Evolutionary conservation across 1,140 invertebrate species (phyloP), one percentile per base, ranked within the genome.

Genomic region (Palaemon carinicauda): DNA sequence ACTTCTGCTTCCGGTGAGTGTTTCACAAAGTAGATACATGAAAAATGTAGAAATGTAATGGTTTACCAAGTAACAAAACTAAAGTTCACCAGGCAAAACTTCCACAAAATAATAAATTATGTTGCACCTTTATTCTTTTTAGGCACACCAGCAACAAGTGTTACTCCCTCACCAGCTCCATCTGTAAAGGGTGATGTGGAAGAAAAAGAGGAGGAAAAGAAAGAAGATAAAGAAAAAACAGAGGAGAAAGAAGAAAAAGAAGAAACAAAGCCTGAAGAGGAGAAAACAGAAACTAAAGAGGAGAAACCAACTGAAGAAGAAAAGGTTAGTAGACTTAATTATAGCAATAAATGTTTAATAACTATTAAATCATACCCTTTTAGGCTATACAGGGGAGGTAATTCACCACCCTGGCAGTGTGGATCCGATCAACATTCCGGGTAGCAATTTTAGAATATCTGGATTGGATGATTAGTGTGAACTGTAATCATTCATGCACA

Each of bases 161-260:
- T 88, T 9, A 88, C 87, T 33, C 87, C 88, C 2, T 89, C 88
- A 31, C 88, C 88, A 7, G 88, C 88, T 27, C 88, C 88, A 17
- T 89, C 88, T 17, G 86, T 89, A 14, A 89, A 89, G 54, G 88
- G 87, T 14, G 88, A 89, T 31, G 79, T 84, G 19, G 87, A 89
- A 53, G 88, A 89, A 14, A 87, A 89, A 31, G 82, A 87, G 9
- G 82, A 88, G 24, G 82, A 80, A 14, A 82, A 92, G 33, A 86
- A 89, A 29, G 85, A 87, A 29, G 78, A 81, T 3, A 78, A 78
- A 31, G 50, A 24, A 17, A 24, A 82, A 19, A 78, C 80, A 51
- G 7, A 71, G 54, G 91, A 90, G 52, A 73, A 90, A 29, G 91
- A 92, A 83, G 90, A 91, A 31, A 91, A 78, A 88, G 91, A 87